Base-by-base conservation (phyloP, 2,888 invertebrate genomes). In the Molanna angustata region DNA sequence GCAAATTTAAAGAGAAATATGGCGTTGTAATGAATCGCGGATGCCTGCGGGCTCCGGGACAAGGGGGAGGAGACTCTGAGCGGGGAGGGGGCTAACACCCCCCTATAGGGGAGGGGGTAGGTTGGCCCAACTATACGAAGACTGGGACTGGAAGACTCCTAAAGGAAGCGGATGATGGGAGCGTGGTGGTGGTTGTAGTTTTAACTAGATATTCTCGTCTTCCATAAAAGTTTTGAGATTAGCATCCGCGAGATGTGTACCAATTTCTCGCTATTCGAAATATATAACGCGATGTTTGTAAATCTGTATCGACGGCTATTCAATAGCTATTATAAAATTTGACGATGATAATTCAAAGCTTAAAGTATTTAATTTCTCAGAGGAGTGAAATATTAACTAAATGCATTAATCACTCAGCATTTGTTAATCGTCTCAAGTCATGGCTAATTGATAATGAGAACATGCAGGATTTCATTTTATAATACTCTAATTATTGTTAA, bases 1-100 rank as follows among this genome's bases (percentile, higher is more conserved):
- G 58, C 58, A 58, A 58, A 58, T 58, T 58, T 58, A 50, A 58
- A 58, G 58, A 58, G 58, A 58, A 58, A 58, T 58, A 58, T 58
- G 47, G 55, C 55, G 42, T 48, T 44, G 58, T 58, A 58, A 58
- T 58, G 61, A 58, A 59, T 57, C 58, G 60, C 52, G 52, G 50
- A 51, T 59, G 57, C 54, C 44, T 49, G 27, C 35, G 42, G 57
- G 55, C 47, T 43, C 46, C 39, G 18, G 49, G 48, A 39, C 41
- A 9, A 47, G 43, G 51, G 42, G 52, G 52, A 43, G 47, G 46
- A 42, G 53, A 45, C 33, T 41, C 52, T 45, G 40, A 18, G 32
- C 19, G 22, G 19, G 20, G 18, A 20, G 46, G 22, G 45, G 33
- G 42, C 14, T 32, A 27, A 14, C n/a, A n/a, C n/a, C n/a, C n/a